Evolutionary conservation across 1,140 invertebrate genomes (phyloP).

Genomic region (Steinernema feltiae): DNA sequence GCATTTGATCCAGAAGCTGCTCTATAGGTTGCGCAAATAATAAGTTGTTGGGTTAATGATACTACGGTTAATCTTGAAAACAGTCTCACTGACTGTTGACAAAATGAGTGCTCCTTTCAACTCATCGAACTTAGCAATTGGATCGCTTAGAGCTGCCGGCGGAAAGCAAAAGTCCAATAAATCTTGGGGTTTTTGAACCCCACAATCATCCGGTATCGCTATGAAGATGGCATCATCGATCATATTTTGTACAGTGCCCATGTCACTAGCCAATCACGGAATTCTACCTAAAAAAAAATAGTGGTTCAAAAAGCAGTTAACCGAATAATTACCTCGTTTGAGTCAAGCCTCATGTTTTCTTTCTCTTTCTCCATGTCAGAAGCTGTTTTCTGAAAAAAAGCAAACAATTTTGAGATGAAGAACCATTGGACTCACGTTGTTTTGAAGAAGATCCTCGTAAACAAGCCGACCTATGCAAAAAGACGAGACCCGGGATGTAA

Average conservation of each 20-base stretch:
- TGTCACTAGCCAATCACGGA: background rate
- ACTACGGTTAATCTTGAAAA: background rate
- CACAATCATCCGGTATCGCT: background rate
- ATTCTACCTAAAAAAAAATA: background rate
- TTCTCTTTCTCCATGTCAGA: too few species aligned
- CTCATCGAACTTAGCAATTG: too few species aligned
- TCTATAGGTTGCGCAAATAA: background rate
- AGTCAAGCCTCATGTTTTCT: background rate
- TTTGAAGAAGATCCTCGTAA: too few species aligned
- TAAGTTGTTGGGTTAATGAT: background rate
- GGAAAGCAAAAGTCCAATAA: background rate
- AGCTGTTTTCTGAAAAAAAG: too few species aligned
- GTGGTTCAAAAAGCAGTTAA: background rate
- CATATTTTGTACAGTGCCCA: background rate
- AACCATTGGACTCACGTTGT: too few species aligned
- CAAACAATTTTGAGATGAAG: too few species aligned
- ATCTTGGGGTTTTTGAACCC: background rate
- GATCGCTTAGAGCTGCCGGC: too few species aligned
- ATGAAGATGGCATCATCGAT: background rate
- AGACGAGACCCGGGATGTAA: too few species aligned
- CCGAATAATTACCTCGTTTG: background rate
- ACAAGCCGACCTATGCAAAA: too few species aligned
- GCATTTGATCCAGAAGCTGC: background rate
- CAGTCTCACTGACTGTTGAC: too few species aligned
- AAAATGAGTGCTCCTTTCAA: too few species aligned